Percentiles rank a stretch among this genome's conserved stretches.
Conservation (phyloP, 2,888 invertebrate species). For the Caenorhabditis parvicauda region DNA sequence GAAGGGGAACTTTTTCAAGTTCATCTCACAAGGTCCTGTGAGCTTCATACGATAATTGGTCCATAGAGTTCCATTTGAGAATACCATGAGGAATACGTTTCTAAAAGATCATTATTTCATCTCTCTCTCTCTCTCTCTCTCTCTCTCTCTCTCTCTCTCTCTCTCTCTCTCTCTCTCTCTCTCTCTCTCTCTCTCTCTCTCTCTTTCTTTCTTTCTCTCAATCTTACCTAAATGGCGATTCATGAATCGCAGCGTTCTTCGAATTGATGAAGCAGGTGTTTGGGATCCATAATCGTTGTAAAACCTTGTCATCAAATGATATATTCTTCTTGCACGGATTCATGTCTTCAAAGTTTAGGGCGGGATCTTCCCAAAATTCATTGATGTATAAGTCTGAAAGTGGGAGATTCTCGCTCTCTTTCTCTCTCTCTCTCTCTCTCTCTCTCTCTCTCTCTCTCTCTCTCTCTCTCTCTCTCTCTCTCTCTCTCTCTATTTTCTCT, state of each 20-base stretch:
- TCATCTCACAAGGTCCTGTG: conserved; percentile 63
- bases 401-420: background rate
- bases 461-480: background rate
- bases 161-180: background rate
- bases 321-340: conserved; percentile 62
- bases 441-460: background rate
- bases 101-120: conserved; percentile 21
- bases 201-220: background rate
- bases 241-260: conserved; percentile 61
- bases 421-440: background rate
- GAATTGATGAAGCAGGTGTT: conserved; percentile 60
- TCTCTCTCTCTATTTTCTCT: too few relatives aligned
- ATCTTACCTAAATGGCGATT: conserved; percentile 55
- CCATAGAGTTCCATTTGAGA: conserved; percentile 61
- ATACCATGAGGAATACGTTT: conserved; percentile 62
- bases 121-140: background rate
- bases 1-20: conserved; percentile 56
- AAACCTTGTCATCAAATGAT: conserved; percentile 61
- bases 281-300: conserved; percentile 61
- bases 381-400: conserved; percentile 60
- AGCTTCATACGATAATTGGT: conserved; percentile 61
- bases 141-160: background rate
- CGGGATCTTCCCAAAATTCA: conserved; percentile 63
- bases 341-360: conserved; percentile 57
- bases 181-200: background rate